Evolutionary conservation across 2,888 invertebrate species (phyloP), one percentile per base, ranked within the genome.

Genomic region (Harpagoxenus sublaevis): DNA sequence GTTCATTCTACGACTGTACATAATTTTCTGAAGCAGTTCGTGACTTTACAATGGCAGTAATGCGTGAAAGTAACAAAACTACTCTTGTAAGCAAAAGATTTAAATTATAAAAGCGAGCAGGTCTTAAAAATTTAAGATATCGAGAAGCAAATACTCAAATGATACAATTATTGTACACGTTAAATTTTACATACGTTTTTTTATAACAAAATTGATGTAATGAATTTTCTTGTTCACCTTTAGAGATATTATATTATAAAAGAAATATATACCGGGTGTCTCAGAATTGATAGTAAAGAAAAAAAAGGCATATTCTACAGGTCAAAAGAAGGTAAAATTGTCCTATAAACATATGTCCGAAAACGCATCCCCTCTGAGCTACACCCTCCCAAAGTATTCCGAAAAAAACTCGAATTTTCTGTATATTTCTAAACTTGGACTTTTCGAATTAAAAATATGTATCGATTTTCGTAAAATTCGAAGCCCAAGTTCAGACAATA

Each of bases 11-110:
- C 12, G 3, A 60, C 8, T 31, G 23, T 48, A 63, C n/a, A 48
- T 62, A 48, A 75, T 15, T 48, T 62, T 45, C 42, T 62, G 15
- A 63, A 74, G 4, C 45, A 60, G 12, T 55, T 74, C 3, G 23
- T 28, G 55, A 8, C 31, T 74, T 9, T 74, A 31, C n/a, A 51
- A 51, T 15, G n/a, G 10, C 18, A 60, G 15, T 45, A 42, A 65
- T 65, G 18, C 42, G n/a, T 42, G 28, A 73, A 74, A 74, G 42
- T 45, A 74, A 60, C n/a, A 15, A 39, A 10, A 31, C 4, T 74
- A 60, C 8, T 45, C 8, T 23, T 5, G 35, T 28, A 45, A 45
- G 4, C 3, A 42, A 74, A 73, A 60, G 1, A 60, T 23, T 31
- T 57, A 18, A 73, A 74, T 8, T 31, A 28, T 42, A 28, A 62